Evolutionary conservation across 2,888 invertebrate species (phyloP), one percentile per base, ranked within the genome.

Genomic region (Tipula confusa): DNA sequence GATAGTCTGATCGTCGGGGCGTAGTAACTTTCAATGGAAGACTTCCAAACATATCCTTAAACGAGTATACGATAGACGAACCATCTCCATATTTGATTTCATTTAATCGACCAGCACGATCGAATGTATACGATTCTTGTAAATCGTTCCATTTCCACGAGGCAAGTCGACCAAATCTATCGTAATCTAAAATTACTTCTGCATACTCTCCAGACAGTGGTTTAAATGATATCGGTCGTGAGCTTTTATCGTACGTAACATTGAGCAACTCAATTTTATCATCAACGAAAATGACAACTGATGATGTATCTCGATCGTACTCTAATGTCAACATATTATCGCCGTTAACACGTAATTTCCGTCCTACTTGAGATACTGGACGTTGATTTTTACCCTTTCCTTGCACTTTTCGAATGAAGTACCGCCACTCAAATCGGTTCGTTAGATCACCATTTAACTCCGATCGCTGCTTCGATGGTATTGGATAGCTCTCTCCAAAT

Each of bases 341-440:
- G 0, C 98, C 98, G 87, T 98, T 98, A 0, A 98, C 95, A 83
- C 96, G 91, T 43, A 97, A 89, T 87, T 96, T 96, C 83, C 95
- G 93, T 6, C 96, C 97, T 15, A 97, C 95, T 89, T 96, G 96
- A 0, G 95, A 94, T 0, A 96, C 93, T 0, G 95, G 85, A 89
- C 92, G 87, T 1, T 87, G 88, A 83, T 43, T 43, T 84, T 83
- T 84, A 1, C 87, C 85, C 18, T 88, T 88, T 92, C 93, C 86
- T 90, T 93, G 92, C 38, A 94, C 91, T 85, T 96, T 93, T 82
- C 97, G 91, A 84, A 97, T 91, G 90, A 97, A 97, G 90, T 97
- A 98, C 64, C 97, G 92, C 98, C 98, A 98, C 90, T 98, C 98
- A 87, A 98, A 96, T 85, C 97, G 92, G 87, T 98, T 98, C 0